Evolutionary conservation across 2,888 invertebrate genomes (phyloP).

Genomic region (Andrena dorsata): DNA sequence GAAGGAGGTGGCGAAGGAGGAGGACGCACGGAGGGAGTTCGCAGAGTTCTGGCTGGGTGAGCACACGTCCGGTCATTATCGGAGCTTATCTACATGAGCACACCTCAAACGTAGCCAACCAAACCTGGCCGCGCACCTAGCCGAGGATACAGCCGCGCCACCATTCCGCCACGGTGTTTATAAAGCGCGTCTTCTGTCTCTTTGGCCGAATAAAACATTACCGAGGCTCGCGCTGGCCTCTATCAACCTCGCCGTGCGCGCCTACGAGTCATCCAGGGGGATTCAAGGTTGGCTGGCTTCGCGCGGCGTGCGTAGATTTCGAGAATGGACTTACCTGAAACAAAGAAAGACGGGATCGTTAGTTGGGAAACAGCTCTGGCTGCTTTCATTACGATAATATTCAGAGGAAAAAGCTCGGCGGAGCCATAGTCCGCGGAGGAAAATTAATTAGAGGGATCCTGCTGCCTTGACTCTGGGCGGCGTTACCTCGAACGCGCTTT

Average conservation of each 20-base stretch:
- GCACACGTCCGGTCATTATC: conserved; percentile 85
- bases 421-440: too few species aligned
- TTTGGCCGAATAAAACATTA: conserved; percentile 19
- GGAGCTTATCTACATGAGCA: conserved; percentile 85
- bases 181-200: conserved; percentile 61
- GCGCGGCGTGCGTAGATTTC: neutral
- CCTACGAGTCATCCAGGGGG: neutral
- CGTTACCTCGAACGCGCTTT: too few species aligned
- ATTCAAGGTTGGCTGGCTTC: neutral
- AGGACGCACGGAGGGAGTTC: conserved; percentile 78
- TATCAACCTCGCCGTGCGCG: too few species aligned
- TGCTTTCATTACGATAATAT: too few species aligned
- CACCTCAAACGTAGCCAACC: conserved; percentile 84
- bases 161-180: conserved; percentile 69
- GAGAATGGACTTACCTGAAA: conserved; percentile 74
- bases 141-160: conserved; percentile 62
- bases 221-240: neutral
- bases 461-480: too few species aligned
- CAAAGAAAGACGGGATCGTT: conserved; percentile 22
- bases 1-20: conserved; percentile 46
- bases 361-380: neutral
- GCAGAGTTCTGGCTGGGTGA: conserved; percentile 85
- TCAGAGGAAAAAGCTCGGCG: too few species aligned
- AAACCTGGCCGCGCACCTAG: conserved; percentile 73
- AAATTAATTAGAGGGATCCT: too few species aligned